Conservation (phyloP, 2,113 vertebrate species). For the Fregata magnificens region DNA sequence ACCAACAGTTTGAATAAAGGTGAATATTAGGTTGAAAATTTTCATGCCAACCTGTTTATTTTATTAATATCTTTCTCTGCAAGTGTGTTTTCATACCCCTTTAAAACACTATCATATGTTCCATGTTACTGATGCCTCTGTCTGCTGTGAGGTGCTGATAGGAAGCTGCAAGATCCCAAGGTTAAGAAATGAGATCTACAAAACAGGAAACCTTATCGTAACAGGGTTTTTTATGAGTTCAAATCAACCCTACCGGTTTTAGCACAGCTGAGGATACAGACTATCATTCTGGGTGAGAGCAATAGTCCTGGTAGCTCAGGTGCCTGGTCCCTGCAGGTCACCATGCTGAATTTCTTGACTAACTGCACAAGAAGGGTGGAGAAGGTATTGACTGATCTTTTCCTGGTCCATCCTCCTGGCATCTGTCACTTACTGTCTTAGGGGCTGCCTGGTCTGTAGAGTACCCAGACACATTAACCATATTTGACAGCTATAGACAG, state of each 20-base stretch:
- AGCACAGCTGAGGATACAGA: neutral
- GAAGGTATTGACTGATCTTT: neutral
- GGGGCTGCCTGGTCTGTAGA: neutral
- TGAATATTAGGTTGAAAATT: neutral
- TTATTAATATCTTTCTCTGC: neutral
- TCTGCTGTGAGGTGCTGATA: neutral
- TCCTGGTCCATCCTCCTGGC: neutral
- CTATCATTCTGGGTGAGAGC: neutral
- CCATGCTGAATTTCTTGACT: neutral
- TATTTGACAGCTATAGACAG: neutral
- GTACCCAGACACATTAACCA: neutral
- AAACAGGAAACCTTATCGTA: neutral
- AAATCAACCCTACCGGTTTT: neutral
- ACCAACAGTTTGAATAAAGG: neutral
- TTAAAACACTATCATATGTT: neutral
- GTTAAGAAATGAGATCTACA: neutral
- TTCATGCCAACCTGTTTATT: neutral
- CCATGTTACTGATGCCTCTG: neutral
- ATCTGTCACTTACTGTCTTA: neutral
- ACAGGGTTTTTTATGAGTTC: neutral
- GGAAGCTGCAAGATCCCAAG: neutral
- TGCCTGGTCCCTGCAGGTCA: neutral
- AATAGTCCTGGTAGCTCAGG: neutral
- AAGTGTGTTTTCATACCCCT: neutral
- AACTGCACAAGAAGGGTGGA: neutral